These are phyloP conservation scores for Strix uralensis DNA, from an alignment of 2,113 vertebrate genomes.

Conservation along the genomic window DNA sequence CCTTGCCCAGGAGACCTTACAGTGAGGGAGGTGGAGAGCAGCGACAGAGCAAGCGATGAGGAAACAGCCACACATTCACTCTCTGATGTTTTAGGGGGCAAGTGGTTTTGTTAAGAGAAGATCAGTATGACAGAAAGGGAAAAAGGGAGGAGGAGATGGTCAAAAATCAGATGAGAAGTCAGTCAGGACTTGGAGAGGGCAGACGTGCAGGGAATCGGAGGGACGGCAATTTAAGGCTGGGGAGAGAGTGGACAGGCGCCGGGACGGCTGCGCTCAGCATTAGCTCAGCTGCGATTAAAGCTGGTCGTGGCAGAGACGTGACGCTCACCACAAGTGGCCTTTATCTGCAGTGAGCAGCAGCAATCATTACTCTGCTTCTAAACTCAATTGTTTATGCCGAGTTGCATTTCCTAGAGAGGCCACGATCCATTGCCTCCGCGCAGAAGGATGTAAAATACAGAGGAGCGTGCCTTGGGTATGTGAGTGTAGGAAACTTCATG, in stretches of 20 bases:
- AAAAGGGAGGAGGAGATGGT: background rate
- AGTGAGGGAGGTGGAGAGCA: background rate
- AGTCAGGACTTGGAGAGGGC: background rate
- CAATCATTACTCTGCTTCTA: background rate
- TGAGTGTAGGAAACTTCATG: background rate
- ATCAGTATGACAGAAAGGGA: background rate
- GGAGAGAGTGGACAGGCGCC: rapidly evolving
- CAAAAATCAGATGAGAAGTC: background rate
- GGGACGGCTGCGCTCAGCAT: background rate
- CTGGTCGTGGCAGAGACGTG: background rate
- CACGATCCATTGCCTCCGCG: rapidly evolving
- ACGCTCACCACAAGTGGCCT: slow-evolving; percentile 26
- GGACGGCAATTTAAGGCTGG: rapidly evolving
- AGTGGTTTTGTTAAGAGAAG: background rate
- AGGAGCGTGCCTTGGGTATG: rapidly evolving
- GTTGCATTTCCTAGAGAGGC: background rate
- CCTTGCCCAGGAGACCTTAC: background rate
- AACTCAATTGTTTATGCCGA: background rate
- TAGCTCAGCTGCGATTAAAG: background rate
- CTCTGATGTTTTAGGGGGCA: background rate
- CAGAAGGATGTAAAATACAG: background rate
- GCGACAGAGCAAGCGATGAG: no score
- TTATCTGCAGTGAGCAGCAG: slow-evolving; percentile 18
- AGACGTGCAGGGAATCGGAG: rapidly evolving
- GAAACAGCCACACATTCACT: background rate